Evolutionary conservation across 92 coral and sea anemone genomes (phyloP), one percentile per base, ranked within the genome.

Genomic region (Desmophyllum pertusum): DNA sequence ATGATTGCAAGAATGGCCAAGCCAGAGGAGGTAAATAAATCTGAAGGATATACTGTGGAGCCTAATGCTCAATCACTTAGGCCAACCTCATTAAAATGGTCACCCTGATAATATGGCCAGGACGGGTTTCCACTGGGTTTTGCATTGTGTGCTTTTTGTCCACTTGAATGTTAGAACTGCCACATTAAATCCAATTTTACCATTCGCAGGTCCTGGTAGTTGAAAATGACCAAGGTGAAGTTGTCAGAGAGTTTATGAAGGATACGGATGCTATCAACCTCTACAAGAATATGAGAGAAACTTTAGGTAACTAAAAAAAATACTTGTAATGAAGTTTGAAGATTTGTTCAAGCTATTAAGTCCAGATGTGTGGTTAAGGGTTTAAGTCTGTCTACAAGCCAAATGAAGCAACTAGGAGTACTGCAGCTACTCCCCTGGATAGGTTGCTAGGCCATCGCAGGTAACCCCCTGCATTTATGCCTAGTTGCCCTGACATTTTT

Each of bases 1-100:
- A 96, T 96, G 99, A 96, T 96, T 62, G 91, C 99, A 67, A 89
- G 99, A 81, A 96, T 96, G 99, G 99, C 99, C 23, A 96, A 96
- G 70, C 99, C 99, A 57, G 99, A 96, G 64, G 99, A 96, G 98
- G 99, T 94, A 81, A 50, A 75, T 5, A 42, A 36, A 69, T 37
- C 8, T 21, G 42, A 13, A 72, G 19, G 19, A 2, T 10, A 23
- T 9, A n/a, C n/a, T n/a, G n/a, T n/a, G n/a, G n/a, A n/a, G n/a
- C n/a, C n/a, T n/a, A n/a, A n/a, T n/a, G n/a, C n/a, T n/a, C n/a
- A n/a, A n/a, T n/a, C n/a, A n/a, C n/a, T n/a, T n/a, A n/a, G n/a
- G n/a, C n/a, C n/a, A n/a, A n/a, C n/a, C n/a, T n/a, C n/a, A n/a
- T n/a, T n/a, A n/a, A n/a, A n/a, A n/a, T n/a, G n/a, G n/a, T n/a